Evolutionary conservation across 1,140 invertebrate species (phyloP), one percentile per base, ranked within the genome.

Genomic region (Holcopasites calliopsidis): DNA sequence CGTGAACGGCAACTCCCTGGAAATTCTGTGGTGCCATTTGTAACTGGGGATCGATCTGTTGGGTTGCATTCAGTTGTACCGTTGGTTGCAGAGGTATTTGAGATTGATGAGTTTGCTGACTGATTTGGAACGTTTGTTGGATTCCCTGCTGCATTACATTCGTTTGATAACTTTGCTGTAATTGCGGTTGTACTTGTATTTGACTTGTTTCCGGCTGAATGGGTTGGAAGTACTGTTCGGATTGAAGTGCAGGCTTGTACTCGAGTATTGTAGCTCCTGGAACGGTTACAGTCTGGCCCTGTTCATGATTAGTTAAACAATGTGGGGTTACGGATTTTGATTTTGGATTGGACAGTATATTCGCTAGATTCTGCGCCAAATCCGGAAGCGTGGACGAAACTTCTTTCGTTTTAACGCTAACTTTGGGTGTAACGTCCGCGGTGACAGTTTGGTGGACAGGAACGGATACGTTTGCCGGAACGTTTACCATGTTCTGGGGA

Each of bases 341-440:
- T 76, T 92, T 92, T 0, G 91, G 90, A 83, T 92, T 91, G 0
- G 91, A 92, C 10, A 92, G 68, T 76, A 92, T 92, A 66, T 92
- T 91, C 1, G 91, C 91, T 21, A 92, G 76, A 83, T 92, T 92
- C 74, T 92, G 90, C 6, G 90, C 91, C 0, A 92, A 77, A 73
- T 92, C 91, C 23, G 91, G 91, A 5, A 92, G 78, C 0, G 91
- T 91, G 1, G 90, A 91, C 0, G 90, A 92, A 0, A 90, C 85
- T 73, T 91, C 91, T 50, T 92, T 91, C 0, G 88, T 66, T 66
- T 92, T 92, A 0, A 64, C 16, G 6, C 52, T 7, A 47, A 85
- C 69, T 77, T 92, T 92, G 2, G 88, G 86, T 31, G 85, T 28
- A 1, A 79, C 47, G 60, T 91, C 89, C 2, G 76, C 26, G 28